These are phyloP conservation scores for Misgurnus anguillicaudatus DNA, from an alignment of 2,113 vertebrate species.

Conservation along the genomic window DNA sequence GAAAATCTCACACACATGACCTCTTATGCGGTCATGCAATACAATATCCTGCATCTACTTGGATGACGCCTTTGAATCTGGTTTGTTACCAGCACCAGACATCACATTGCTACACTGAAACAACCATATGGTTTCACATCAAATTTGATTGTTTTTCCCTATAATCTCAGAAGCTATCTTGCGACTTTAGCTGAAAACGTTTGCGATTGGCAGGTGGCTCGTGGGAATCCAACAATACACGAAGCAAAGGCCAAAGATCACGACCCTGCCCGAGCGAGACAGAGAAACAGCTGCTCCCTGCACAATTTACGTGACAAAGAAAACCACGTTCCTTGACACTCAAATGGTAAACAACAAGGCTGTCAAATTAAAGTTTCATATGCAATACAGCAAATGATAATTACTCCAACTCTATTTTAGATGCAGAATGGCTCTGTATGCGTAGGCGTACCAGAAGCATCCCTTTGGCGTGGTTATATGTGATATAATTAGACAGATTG, in stretches of 20 bases:
- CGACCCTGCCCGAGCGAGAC: constrained; percentile 39
- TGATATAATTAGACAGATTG: constrained; percentile 36
- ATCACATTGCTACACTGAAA: neutral
- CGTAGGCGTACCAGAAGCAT: constrained; percentile 26
- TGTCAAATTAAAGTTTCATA: neutral
- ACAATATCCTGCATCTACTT: too few species aligned
- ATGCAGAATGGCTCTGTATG: neutral
- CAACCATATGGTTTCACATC: constrained; percentile 13
- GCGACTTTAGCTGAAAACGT: constrained; percentile 57
- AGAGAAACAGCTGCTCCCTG: constrained; percentile 48
- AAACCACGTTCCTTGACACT: constrained; percentile 7
- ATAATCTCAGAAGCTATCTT: neutral
- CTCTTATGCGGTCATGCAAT: too few species aligned
- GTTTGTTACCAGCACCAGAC: neutral
- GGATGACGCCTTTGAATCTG: neutral
- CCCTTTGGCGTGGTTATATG: neutral
- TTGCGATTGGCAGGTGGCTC: constrained; percentile 66
- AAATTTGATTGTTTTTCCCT: neutral
- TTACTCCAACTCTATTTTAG: constrained; percentile 11
- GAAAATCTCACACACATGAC: too few species aligned
- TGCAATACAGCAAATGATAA: neutral
- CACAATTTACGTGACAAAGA: constrained; percentile 38
- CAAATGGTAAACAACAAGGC: neutral
- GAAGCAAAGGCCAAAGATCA: constrained; percentile 54
- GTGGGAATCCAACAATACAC: constrained; percentile 57